Evolutionary conservation across 2,888 invertebrate species (phyloP).

Genomic region (Cosmia pyralina): DNA sequence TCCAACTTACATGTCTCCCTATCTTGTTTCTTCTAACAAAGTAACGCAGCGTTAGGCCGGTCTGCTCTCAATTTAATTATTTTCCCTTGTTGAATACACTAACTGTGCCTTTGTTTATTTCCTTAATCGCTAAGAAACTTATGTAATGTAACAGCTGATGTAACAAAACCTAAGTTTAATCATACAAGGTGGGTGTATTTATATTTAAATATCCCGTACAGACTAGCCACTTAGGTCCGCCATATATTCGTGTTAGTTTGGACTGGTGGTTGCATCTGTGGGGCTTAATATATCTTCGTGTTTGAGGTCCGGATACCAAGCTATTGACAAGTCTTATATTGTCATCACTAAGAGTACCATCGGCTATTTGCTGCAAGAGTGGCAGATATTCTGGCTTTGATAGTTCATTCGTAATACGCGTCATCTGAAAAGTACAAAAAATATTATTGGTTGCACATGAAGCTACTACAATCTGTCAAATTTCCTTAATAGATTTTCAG

Average conservation of each 20-base stretch:
- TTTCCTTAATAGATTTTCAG: too few relatives aligned
- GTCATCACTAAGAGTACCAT: slow-evolving; percentile 74
- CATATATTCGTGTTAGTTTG: slow-evolving; percentile 78
- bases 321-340: slow-evolving; percentile 78
- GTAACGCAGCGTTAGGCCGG: background rate
- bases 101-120: slow-evolving; percentile 3
- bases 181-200: slow-evolving; percentile 85
- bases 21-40: background rate
- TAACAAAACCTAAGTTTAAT: slow-evolving; percentile 68
- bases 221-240: slow-evolving; percentile 85
- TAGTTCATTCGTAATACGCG: slow-evolving; percentile 81
- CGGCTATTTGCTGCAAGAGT: slow-evolving; percentile 81
- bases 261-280: slow-evolving; percentile 87
- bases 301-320: slow-evolving; percentile 79
- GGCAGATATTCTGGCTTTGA: slow-evolving; percentile 82
- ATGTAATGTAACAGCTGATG: background rate
- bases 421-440: slow-evolving; percentile 77
- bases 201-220: slow-evolving; percentile 86
- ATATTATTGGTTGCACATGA: too few relatives aligned
- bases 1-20: background rate
- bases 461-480: too few relatives aligned
- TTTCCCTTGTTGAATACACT: slow-evolving; percentile 11
- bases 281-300: slow-evolving; percentile 86
- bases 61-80: slow-evolving; percentile 10
- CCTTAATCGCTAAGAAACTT: background rate